Conservation (phyloP, 2,113 vertebrate species). For the Tautogolabrus adspersus region DNA sequence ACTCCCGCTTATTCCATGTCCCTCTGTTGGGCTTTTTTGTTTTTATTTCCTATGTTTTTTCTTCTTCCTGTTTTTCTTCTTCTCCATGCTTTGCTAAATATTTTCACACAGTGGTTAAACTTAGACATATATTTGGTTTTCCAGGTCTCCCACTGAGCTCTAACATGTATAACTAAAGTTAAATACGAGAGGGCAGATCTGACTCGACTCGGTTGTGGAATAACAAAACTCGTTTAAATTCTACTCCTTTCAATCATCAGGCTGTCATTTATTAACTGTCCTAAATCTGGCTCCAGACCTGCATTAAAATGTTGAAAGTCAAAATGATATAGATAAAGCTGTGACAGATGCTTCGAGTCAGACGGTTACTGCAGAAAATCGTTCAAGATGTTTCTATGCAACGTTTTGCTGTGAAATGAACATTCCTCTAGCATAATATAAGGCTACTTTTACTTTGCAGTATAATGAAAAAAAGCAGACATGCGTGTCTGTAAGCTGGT, state of each 20-base stretch:
- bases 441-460: not conserved
- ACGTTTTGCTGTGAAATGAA: slow-evolving; percentile 4
- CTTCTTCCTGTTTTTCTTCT: slow-evolving; percentile 27
- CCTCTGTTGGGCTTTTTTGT: slow-evolving; percentile 37
- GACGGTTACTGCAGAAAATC: not conserved
- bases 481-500: slow-evolving; percentile 8
- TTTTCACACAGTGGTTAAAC: slow-evolving; percentile 22
- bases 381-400: slow-evolving; percentile 3
- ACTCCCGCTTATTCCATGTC: slow-evolving; percentile 31
- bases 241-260: not conserved
- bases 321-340: not conserved
- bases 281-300: not conserved
- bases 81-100: not conserved
- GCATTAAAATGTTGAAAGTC: slow-evolving; percentile 1
- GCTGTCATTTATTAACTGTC: not conserved
- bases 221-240: not conserved
- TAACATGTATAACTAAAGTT: slow-evolving; percentile 30
- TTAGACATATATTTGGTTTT: slow-evolving; percentile 13
- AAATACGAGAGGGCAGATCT: not conserved
- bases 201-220: not conserved
- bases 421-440: slow-evolving; percentile 4
- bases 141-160: slow-evolving; percentile 22
- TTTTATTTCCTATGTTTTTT: slow-evolving; percentile 31
- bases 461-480: slow-evolving; percentile 7
- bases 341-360: slow-evolving; percentile 25